A percentile compares a stretch with the other conserved stretches of the same genome.
These are phyloP conservation scores for Salvelinus sp. DNA, from an alignment of 2,113 vertebrate species.

Conservation along the genomic window DNA sequence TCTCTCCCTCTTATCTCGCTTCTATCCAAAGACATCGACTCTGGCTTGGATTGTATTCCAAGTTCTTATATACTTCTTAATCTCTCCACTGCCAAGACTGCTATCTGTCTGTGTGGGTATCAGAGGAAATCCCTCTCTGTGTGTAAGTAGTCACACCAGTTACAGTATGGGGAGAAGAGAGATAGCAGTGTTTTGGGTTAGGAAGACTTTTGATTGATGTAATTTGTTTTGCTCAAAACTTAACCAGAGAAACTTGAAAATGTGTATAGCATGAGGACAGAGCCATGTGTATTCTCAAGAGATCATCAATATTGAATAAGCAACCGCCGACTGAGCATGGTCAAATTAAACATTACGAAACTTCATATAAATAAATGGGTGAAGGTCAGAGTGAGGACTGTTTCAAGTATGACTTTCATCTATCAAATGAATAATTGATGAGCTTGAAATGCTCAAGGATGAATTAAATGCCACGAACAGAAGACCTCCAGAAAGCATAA, in stretches of 20 bases:
- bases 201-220: no score
- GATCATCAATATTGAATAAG: not conserved
- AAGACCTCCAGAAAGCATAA: no score
- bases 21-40: constrained; percentile 55
- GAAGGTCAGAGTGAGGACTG: not conserved
- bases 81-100: constrained; percentile 38
- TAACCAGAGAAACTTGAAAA: no score
- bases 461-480: not conserved
- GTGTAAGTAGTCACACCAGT: no score
- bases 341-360: not conserved
- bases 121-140: no score
- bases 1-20: constrained; percentile 62
- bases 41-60: constrained; percentile 68
- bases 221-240: no score
- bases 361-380: no score
- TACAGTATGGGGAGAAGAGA: no score
- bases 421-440: not conserved
- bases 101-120: no score
- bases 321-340: not conserved
- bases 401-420: not conserved
- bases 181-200: no score
- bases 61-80: constrained; percentile 58
- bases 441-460: not conserved
- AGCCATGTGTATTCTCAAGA: not conserved
- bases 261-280: not conserved